Evolutionary conservation across 2,113 vertebrate species (phyloP), one percentile per base, ranked within the genome.

Genomic region (Eudyptes chrysolophus): DNA sequence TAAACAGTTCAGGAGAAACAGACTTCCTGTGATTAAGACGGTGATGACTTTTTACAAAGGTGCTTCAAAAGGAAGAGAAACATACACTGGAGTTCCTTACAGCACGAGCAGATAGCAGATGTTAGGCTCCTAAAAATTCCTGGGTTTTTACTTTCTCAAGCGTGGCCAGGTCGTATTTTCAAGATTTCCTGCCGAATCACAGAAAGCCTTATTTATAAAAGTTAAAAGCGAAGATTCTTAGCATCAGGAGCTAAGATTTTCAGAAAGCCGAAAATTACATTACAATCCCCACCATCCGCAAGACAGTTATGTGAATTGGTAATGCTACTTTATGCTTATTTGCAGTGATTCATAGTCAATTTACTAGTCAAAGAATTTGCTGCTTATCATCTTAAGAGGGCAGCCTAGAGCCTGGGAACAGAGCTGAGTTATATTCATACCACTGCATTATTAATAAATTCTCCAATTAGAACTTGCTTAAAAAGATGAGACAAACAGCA

Each of bases 341-440:
- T 55, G 74, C 49, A 2, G 79, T 5, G 78, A 90, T 66, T 54
- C n/a, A 36, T 2, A 1, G 54, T 2, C 9, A 0, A 42, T 88
- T 88, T 52, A 36, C 38, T 8, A 26, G 29, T 24, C 34, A 9
- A 42, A 84, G 55, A 71, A 44, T 78, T 92, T 95, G 89, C 94
- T 89, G 81, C 74, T 93, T 44, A 9, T 82, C 93, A 76, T 84
- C 92, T 84, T 90, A 75, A 95, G 95, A 97, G 95, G 94, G 95
- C 96, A 97, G 92, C 90, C 84, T 95, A 72, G 94, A 96, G 96
- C 94, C 96, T 84, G 92, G 75, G 60, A 96, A 87, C 26, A 13
- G 90, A 61, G 10, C 86, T 16, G 66, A 81, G 66, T 18, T 22
- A 9, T 19, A 34, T 10, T 61, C 77, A 19, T 52, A 13, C 6